Conservation (phyloP, 2,113 vertebrate species). For the Paramisgurnus dabryanus region DNA sequence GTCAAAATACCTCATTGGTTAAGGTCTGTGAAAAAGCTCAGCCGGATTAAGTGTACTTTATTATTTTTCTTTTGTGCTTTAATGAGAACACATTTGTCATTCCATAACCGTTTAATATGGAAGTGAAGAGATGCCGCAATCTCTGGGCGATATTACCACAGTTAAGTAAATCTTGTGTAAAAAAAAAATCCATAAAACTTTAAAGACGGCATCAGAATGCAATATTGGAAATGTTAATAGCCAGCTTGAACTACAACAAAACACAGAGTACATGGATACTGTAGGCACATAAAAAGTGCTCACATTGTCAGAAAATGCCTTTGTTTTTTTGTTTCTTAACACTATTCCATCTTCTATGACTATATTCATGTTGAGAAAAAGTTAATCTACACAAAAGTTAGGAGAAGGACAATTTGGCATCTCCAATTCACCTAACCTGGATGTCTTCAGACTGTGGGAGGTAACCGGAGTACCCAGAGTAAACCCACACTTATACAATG, state of each 20-base stretch:
- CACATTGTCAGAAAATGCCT: slow-evolving; percentile 17
- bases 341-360: no score
- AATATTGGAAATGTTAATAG: slow-evolving; percentile 56
- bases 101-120: slow-evolving; percentile 31
- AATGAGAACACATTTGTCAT: slow-evolving; percentile 27
- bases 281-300: slow-evolving; percentile 53
- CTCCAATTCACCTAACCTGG: no score
- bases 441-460: no score
- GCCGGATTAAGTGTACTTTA: slow-evolving; percentile 1
- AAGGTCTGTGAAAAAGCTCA: slow-evolving; percentile 6
- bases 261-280: slow-evolving; percentile 50
- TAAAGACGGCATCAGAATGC: slow-evolving; percentile 49
- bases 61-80: slow-evolving; percentile 3
- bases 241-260: slow-evolving; percentile 47
- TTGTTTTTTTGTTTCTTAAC: no score
- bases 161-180: slow-evolving; percentile 52
- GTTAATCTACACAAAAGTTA: no score
- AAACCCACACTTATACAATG: no score
- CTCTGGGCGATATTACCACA: slow-evolving; percentile 25
- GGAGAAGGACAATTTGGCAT: no score
- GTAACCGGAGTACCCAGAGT: no score
- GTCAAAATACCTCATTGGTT: slow-evolving; percentile 20
- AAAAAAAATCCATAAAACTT: slow-evolving; percentile 50
- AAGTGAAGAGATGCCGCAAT: slow-evolving; percentile 32
- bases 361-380: no score